Base-by-base conservation (phyloP, 2,797 vertebrate species). In the Saxicola maurus region DNA sequence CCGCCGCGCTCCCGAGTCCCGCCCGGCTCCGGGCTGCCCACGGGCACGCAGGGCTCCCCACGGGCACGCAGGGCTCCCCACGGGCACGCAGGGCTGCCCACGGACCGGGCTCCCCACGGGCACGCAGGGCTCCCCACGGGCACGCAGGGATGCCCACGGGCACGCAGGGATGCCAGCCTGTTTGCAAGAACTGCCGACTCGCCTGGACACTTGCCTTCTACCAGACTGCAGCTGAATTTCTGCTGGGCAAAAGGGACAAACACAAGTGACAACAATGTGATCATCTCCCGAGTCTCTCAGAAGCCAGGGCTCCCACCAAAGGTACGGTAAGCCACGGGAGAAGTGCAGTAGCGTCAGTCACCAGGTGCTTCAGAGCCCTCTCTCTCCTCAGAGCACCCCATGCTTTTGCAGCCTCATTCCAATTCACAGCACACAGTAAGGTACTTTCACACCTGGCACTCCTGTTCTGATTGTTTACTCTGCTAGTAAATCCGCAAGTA, bases 141-240 rank as follows among this genome's bases (percentile, higher is more conserved):
- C 42, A 6, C 18, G 18, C 42, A 4, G 42, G 19, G 42, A 19
- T 20, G 17, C 42, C 42, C 42, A 42, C 35, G 35, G 42, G 42
- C 42, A 11, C 42, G 42, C 19, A 11, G 19, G 20, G 43, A 10
- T 28, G 7, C 10, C 61, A 0, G 35, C 21, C 43, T 30, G 23
- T 2, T 2, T 1, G 15, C 31, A 13, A 5, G 6, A 27, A 3
- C 19, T 17, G 25, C 25, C 65, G 10, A 0, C 24, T 1, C 3
- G 9, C 23, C 31, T 1, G 5, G 31, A 17, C 14, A 1, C 15
- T 28, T 11, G 10, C 8, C 28, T 45, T 35, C 45, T 3, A 4
- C 5, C 55, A 7, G 17, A 62, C 0, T 1, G 40, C 20, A 17
- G 42, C 20, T 2, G 35, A 27, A 12, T 4, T 6, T n/a, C 60